These are phyloP conservation scores for Stegana nigrithorax DNA, from an alignment of 2,888 invertebrate genomes.

Conservation along the genomic window DNA sequence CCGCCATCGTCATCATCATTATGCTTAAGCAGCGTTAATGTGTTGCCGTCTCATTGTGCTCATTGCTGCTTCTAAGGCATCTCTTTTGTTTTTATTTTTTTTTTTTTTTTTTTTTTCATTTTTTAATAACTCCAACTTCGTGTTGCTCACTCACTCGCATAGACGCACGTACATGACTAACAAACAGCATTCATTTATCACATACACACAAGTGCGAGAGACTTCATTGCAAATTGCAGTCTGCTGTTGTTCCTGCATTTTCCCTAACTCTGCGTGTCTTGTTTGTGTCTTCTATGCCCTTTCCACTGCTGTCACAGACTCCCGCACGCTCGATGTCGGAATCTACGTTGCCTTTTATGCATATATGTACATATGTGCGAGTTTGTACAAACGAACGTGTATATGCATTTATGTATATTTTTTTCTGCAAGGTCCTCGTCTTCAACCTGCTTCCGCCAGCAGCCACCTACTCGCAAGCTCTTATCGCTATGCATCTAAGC, in stretches of 20 bases:
- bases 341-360: too few species aligned
- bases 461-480: too few species aligned
- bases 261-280: neutral
- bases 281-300: too few species aligned
- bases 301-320: too few species aligned
- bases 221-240: too few species aligned
- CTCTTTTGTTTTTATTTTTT: neutral
- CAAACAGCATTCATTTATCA: neutral
- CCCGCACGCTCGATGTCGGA: too few species aligned
- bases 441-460: neutral
- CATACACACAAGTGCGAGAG: neutral
- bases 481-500: neutral
- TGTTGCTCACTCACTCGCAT: neutral
- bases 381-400: too few species aligned
- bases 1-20: constrained; percentile 21
- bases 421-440: neutral
- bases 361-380: too few species aligned
- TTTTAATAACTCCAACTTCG: constrained; percentile 1
- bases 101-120: neutral
- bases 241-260: neutral
- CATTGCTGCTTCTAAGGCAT: constrained; percentile 7
- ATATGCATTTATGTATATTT: too few species aligned
- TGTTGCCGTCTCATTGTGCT: constrained; percentile 12
- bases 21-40: constrained; percentile 40
- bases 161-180: neutral